phyloP scores from a whole-genome alignment of 2,888 invertebrate genomes.

The Drosophila mettleri region DNA sequence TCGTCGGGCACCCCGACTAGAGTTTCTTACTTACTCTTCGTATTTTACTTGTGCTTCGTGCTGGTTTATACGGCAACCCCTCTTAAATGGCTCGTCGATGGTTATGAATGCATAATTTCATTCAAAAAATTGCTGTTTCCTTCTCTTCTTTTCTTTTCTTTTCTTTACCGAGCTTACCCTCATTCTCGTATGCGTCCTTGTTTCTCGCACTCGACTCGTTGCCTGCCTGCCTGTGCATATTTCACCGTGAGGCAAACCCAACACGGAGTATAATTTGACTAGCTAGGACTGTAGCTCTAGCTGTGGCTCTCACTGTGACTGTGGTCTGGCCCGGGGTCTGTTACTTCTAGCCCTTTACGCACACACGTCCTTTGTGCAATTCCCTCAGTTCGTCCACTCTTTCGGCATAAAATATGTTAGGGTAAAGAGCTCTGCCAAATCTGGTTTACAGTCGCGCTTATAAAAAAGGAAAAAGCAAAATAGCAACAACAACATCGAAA shows the following conservation, averaged over 20 bases:
- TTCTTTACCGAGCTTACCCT: not conserved
- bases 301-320: slow-evolving; percentile 7
- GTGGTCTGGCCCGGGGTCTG: slow-evolving; percentile 11
- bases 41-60: not conserved
- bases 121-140: slow-evolving; percentile 65
- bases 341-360: slow-evolving; percentile 27
- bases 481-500: slow-evolving; percentile 35
- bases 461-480: slow-evolving; percentile 45
- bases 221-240: slow-evolving; percentile 34
- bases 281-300: not conserved
- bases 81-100: slow-evolving; percentile 59
- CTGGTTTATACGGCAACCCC: slow-evolving; percentile 30
- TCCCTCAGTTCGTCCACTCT: slow-evolving; percentile 2
- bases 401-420: slow-evolving; percentile 46
- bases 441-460: slow-evolving; percentile 77
- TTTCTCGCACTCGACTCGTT: slow-evolving; percentile 2
- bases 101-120: slow-evolving; percentile 77
- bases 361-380: slow-evolving; percentile 24
- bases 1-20: too few relatives aligned
- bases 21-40: not conserved
- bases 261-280: slow-evolving; percentile 48
- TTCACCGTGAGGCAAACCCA: slow-evolving; percentile 44
- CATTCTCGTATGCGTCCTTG: not conserved
- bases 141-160: slow-evolving; percentile 25
- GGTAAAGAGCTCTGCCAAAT: slow-evolving; percentile 68